A percentile compares a stretch with the other conserved stretches of the same genome.
Conservation (phyloP, 2,113 vertebrate species). For the Salminus brasiliensis region DNA sequence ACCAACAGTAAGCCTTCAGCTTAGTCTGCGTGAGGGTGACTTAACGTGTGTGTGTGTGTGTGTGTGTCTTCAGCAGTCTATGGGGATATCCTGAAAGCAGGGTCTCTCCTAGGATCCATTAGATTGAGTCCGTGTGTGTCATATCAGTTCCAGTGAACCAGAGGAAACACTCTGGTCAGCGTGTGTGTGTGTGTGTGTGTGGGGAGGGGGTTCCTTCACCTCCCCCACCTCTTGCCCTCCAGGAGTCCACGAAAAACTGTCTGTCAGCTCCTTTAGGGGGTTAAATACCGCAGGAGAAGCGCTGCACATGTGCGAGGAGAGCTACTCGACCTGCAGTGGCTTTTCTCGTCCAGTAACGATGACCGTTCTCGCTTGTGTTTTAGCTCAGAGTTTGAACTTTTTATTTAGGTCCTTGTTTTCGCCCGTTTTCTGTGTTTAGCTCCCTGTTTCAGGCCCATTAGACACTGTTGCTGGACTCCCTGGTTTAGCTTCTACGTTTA, state of each 20-base stretch:
- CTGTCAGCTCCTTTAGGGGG: conserved; percentile 26
- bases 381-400: too few relatives aligned
- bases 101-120: conserved; percentile 59
- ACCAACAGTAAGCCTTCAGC: conserved; percentile 12
- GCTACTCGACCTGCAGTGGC: background rate
- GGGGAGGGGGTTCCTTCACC: conserved; percentile 38
- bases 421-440: too few relatives aligned
- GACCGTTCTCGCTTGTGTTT: background rate
- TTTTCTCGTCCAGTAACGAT: too few relatives aligned
- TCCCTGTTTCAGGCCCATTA: background rate
- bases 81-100: conserved; percentile 36
- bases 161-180: background rate
- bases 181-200: conserved; percentile 3
- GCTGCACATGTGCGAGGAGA: background rate
- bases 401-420: too few relatives aligned
- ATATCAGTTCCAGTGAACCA: conserved; percentile 29
- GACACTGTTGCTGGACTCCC: background rate
- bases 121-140: conserved; percentile 44
- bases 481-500: conserved; percentile 10
- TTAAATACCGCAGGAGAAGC: conserved; percentile 38
- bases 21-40: background rate
- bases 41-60: too few relatives aligned
- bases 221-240: conserved; percentile 37
- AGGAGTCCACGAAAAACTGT: conserved; percentile 39
- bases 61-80: conserved; percentile 41